Evolutionary conservation across 2,113 vertebrate genomes (phyloP).

Genomic region (Cynoglossus semilaevis): DNA sequence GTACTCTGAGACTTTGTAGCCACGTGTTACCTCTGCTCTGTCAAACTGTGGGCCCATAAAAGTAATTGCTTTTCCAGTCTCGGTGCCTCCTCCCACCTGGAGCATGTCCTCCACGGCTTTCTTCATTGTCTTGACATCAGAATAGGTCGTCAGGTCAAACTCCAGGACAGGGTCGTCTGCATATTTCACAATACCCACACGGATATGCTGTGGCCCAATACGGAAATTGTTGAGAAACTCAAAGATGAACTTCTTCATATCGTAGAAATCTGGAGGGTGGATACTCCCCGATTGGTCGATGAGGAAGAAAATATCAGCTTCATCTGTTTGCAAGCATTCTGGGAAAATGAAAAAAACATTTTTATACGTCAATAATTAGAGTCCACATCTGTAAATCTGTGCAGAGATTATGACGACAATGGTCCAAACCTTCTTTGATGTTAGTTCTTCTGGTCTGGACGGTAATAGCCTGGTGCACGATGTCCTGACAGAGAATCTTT

Average conservation of each 20-base stretch:
- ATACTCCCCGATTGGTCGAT: conserved; percentile 84
- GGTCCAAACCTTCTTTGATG: conserved; percentile 75
- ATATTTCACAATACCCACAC: conserved; percentile 81
- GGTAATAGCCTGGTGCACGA: conserved; percentile 29
- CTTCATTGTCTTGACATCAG: conserved; percentile 55
- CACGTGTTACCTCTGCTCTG: conserved; percentile 49
- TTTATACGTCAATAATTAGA: too few relatives aligned
- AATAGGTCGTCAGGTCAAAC: conserved; percentile 66
- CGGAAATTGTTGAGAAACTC: conserved; percentile 73
- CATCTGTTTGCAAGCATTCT: conserved; percentile 80
- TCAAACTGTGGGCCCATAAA: conserved; percentile 73
- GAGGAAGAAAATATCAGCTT: conserved; percentile 87
- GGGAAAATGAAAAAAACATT: conserved; percentile 20
- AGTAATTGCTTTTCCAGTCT: conserved; percentile 73
- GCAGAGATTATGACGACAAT: not conserved
- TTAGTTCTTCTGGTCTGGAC: not conserved
- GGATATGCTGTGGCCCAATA: conserved; percentile 74
- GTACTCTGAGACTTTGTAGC: conserved; percentile 60
- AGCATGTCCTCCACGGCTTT: conserved; percentile 67
- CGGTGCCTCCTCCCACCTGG: conserved; percentile 71
- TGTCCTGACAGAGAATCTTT: conserved; percentile 74
- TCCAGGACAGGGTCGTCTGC: conserved; percentile 53
- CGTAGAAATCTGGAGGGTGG: conserved; percentile 63
- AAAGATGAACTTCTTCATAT: conserved; percentile 82
- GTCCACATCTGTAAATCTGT: not conserved